Conservation (phyloP, 2,113 vertebrate species). For the Rhegmatorhina hoffmannsi region DNA sequence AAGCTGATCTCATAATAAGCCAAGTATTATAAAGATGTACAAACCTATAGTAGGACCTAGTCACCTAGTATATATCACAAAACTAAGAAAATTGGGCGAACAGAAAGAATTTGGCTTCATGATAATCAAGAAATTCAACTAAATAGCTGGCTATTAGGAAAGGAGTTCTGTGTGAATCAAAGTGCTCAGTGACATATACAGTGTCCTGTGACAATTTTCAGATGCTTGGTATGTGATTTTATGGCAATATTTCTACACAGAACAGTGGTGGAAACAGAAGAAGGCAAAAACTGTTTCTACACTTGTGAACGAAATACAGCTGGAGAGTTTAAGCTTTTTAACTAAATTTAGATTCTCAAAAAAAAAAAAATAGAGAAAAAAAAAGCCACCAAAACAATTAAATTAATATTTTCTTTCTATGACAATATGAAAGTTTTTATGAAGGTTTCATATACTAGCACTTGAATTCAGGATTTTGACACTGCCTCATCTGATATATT, state of each 20-base stretch:
- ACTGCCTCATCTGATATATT: background rate
- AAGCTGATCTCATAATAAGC: fast-evolving
- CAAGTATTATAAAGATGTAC: background rate
- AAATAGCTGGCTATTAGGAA: background rate
- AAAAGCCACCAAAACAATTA: background rate
- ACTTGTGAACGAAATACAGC: background rate
- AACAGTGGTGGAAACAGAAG: background rate
- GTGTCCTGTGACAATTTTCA: background rate
- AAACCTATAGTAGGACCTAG: background rate
- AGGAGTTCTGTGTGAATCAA: background rate
- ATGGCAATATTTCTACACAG: background rate
- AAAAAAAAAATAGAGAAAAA: background rate
- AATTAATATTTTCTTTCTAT: background rate
- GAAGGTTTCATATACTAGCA: background rate
- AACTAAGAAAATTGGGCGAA: background rate
- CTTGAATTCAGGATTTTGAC: background rate
- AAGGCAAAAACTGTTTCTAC: background rate
- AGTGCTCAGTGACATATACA: background rate
- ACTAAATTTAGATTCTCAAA: background rate
- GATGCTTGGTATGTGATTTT: background rate
- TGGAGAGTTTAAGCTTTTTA: background rate
- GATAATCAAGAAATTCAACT: background rate
- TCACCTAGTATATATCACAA: background rate
- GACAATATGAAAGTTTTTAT: background rate
- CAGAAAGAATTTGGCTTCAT: background rate